These are phyloP conservation scores for Acyrthosiphon pisum DNA, from an alignment of 1,140 invertebrate species.

Conservation along the genomic window DNA sequence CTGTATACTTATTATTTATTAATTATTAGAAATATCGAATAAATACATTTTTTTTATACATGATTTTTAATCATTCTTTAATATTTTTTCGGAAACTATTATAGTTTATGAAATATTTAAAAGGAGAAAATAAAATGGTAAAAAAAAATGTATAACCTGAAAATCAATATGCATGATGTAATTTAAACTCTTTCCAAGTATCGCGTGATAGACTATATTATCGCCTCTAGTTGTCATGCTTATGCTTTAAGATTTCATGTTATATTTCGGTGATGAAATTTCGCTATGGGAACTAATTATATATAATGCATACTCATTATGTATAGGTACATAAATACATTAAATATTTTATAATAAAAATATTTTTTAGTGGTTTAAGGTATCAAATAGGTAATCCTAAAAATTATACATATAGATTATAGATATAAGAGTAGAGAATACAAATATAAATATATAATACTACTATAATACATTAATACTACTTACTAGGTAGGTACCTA, in stretches of 20 bases:
- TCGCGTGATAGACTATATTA: not conserved
- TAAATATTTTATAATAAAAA: too few relatives aligned
- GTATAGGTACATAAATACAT: too few relatives aligned
- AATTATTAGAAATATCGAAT: not conserved
- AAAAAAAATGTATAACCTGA: not conserved
- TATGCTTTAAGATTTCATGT: not conserved
- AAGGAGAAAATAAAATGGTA: not conserved
- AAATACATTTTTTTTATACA: not conserved
- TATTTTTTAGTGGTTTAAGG: too few relatives aligned
- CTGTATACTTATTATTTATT: too few relatives aligned
- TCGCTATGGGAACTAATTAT: not conserved
- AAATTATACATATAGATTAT: too few relatives aligned
- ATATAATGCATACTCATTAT: not conserved
- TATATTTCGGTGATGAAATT: not conserved
- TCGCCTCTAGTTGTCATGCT: not conserved
- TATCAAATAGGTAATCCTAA: too few relatives aligned
- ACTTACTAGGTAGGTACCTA: too few relatives aligned
- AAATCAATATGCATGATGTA: not conserved
- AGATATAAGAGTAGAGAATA: too few relatives aligned
- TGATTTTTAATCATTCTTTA: not conserved
- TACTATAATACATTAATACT: too few relatives aligned
- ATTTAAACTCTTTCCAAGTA: not conserved
- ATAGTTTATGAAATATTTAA: not conserved
- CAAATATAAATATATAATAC: too few relatives aligned
- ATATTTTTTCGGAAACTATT: not conserved